phyloP scores from a whole-genome alignment of 2,888 invertebrate species.

The Candidula unifasciata region DNA sequence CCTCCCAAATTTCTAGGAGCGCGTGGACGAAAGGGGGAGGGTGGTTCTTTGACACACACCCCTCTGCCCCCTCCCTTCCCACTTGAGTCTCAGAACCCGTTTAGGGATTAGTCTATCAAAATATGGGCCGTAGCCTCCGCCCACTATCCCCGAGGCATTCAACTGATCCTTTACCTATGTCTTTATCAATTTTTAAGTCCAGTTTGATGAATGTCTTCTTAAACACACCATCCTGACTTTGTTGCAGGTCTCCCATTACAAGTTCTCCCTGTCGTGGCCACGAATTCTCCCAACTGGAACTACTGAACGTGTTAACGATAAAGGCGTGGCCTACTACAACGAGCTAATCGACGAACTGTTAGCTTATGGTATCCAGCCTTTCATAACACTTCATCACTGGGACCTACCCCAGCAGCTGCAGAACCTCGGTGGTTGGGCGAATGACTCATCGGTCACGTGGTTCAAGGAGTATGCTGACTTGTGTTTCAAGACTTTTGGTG shows the following conservation, averaged over 20 bases:
- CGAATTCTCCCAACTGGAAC: conserved; percentile 84
- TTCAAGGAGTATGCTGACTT: conserved; percentile 76
- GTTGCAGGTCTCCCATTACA: conserved; percentile 78
- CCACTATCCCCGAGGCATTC: too few relatives aligned
- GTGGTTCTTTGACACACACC: too few relatives aligned
- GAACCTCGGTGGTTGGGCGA: conserved; percentile 77
- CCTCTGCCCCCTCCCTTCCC: too few relatives aligned
- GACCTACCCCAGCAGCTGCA: conserved; percentile 78
- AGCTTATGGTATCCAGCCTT: conserved; percentile 81
- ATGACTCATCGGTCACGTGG: conserved; percentile 60
- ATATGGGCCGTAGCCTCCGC: too few relatives aligned
- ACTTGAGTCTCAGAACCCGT: too few relatives aligned
- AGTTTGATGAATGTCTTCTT: too few relatives aligned
- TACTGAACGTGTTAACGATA: conserved; percentile 80
- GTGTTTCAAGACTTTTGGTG: conserved; percentile 75
- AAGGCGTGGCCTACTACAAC: conserved; percentile 87
- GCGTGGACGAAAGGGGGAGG: too few relatives aligned
- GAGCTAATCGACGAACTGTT: conserved; percentile 85
- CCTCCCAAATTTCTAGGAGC: too few relatives aligned
- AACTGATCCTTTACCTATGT: too few relatives aligned
- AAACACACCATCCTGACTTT: too few relatives aligned
- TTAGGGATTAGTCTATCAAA: too few relatives aligned
- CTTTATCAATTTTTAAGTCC: too few relatives aligned
- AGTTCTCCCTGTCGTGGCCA: conserved; percentile 83
- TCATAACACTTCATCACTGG: conserved; percentile 80